Conservation (phyloP, 2,888 invertebrate genomes). For the Tetropium fuscum region DNA sequence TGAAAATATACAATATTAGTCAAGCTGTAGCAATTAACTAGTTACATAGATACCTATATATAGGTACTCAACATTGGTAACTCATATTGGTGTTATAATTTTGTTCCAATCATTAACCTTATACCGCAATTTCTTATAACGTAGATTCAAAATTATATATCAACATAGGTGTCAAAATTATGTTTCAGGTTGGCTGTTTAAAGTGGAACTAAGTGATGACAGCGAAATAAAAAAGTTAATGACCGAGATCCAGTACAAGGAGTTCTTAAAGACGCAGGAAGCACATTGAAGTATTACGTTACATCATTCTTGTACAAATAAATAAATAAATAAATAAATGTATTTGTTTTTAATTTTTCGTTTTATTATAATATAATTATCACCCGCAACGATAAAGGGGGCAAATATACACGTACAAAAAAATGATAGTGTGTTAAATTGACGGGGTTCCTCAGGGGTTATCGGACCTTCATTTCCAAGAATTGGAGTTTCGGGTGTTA, state of each 20-base stretch:
- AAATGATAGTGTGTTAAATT: too few species aligned
- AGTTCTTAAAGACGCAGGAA: slow-evolving; percentile 78
- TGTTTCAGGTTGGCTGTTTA: slow-evolving; percentile 91
- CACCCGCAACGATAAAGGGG: slow-evolving; percentile 3
- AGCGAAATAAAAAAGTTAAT: slow-evolving; percentile 83
- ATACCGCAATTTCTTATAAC: too few species aligned
- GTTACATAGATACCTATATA: too few species aligned
- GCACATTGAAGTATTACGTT: slow-evolving; percentile 57
- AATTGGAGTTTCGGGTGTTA: slow-evolving; percentile 4
- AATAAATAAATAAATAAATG: slow-evolving; percentile 8
- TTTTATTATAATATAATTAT: slow-evolving; percentile 13
- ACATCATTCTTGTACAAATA: slow-evolving; percentile 15
- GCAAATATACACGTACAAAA: too few species aligned
- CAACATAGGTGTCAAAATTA: too few species aligned
- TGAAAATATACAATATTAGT: too few species aligned
- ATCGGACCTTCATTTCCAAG: not conserved
- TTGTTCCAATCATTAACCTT: too few species aligned
- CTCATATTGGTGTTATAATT: too few species aligned
- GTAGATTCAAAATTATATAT: too few species aligned
- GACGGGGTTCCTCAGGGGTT: slow-evolving; percentile 8
- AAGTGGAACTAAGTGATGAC: slow-evolving; percentile 81
- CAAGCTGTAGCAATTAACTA: too few species aligned
- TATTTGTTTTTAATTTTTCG: slow-evolving; percentile 3
- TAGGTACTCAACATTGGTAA: too few species aligned
- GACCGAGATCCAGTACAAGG: slow-evolving; percentile 86